Evolutionary conservation across 2,888 invertebrate species (phyloP), one percentile per base, ranked within the genome.

Genomic region (Drosophila hawaiiensis): DNA sequence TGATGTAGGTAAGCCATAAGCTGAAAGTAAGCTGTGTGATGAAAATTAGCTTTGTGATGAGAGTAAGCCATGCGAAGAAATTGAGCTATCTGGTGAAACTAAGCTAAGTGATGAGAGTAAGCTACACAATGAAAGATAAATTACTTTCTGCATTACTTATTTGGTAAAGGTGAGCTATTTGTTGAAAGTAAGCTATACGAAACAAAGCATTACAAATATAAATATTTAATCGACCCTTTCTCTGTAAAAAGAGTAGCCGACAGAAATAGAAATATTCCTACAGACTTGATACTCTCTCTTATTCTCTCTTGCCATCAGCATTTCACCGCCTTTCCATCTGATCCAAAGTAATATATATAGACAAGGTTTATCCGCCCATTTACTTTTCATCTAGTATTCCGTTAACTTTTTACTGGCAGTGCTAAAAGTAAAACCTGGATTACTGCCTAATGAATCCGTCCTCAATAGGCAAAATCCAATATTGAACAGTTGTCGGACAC

Each of bases 381-480:
- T 25, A 22, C 7, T 47, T 47, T 25, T 9, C 25, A 25, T 16
- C 2, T 47, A 9, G 16, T 9, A 16, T 47, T 47, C 16, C 47
- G 47, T 25, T 9, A 16, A 47, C 47, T 47, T 29, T 29, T 52
- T 52, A 29, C 31, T n/a, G 31, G 12, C 29, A 31, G 12, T 31
- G 2, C 52, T 31, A 12, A n/a, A 25, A n/a, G 19, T 19, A 29
- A 10, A 54, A 54, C 37, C 28, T 12, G 10, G 12, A n/a, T 28
- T 28, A 39, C 35, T 16, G 33, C 22, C 37, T 4, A 37, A 14
- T 7, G 37, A 39, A 69, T 59, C 59, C 47, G 25, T 9, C 41
- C 39, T n/a, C 35, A 33, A 37, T 43, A 22, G 19, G 6, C 31
- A 35, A 28, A 29, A 56, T 16, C 56, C 56, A 56, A 56, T 56